phyloP scores from a whole-genome alignment of 2,113 vertebrate genomes.

The Amia ocellicauda region DNA sequence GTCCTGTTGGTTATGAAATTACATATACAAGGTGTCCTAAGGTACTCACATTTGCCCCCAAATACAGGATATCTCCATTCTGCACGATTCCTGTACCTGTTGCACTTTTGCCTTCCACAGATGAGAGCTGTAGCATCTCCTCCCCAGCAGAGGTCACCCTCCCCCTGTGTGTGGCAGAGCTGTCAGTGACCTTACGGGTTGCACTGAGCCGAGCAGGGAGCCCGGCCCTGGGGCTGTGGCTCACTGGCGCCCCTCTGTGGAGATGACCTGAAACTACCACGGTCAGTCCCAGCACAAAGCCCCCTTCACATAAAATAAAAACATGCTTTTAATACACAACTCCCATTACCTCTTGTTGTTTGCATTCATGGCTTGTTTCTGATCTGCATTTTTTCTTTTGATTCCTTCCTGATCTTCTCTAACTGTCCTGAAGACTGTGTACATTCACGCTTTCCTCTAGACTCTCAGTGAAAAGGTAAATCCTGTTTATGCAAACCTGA shows the following conservation, averaged over 20 bases:
- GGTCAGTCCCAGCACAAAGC: conserved; percentile 3
- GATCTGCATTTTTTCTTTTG: neutral
- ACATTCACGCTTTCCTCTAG: neutral
- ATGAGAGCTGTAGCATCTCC: neutral
- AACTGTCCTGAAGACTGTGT: too few relatives aligned
- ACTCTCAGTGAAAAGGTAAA: conserved; percentile 12
- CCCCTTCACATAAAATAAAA: conserved; percentile 3
- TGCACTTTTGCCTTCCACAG: too few relatives aligned
- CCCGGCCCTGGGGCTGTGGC: conserved; percentile 16
- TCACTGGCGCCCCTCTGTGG: conserved; percentile 13
- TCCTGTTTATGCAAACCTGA: conserved; percentile 10
- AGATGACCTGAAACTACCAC: conserved; percentile 5
- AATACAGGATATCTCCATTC: too few relatives aligned
- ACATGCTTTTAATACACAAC: conserved; percentile 1
- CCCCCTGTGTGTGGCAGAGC: conserved; percentile 14
- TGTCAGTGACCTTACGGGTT: neutral
- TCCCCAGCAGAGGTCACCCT: conserved; percentile 23
- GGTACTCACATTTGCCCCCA: too few relatives aligned
- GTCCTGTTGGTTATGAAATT: too few relatives aligned
- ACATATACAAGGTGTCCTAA: too few relatives aligned
- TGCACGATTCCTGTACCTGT: too few relatives aligned
- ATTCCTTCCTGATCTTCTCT: too few relatives aligned
- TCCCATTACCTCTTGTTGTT: neutral
- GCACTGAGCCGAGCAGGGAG: conserved; percentile 3
- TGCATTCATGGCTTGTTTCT: neutral